A percentile compares a stretch with the other conserved stretches of the same genome.
Evolutionary conservation across 1,140 invertebrate species (phyloP).

Genomic region (Aethina tumida): DNA sequence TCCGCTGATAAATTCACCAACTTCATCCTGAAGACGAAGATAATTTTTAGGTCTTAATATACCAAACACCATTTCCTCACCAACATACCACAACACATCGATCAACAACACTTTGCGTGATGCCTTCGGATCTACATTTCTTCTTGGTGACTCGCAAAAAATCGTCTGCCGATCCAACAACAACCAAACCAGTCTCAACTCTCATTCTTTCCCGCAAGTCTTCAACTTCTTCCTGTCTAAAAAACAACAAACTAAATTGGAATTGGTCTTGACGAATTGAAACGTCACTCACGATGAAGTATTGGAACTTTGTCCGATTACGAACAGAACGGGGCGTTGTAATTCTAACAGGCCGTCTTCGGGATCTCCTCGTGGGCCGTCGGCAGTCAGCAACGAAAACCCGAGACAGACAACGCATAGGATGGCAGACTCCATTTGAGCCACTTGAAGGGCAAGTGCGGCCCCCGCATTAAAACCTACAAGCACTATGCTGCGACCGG

Average conservation of each 20-base stretch:
- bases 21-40: constrained; percentile 41
- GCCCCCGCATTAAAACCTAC: constrained; percentile 69
- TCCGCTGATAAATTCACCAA: constrained; percentile 50
- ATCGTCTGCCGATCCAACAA: constrained; percentile 77
- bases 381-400: constrained; percentile 65
- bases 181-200: constrained; percentile 64
- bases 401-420: constrained; percentile 69
- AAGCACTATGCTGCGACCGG: constrained; percentile 59
- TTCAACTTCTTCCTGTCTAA: constrained; percentile 65
- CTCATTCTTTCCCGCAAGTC: constrained; percentile 63
- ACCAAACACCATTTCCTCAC: background rate
- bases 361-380: constrained; percentile 64
- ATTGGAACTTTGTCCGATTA: constrained; percentile 67
- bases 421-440: constrained; percentile 51
- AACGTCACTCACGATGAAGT: constrained; percentile 31
- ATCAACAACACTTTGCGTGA: constrained; percentile 78
- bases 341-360: constrained; percentile 69
- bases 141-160: constrained; percentile 58
- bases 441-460: constrained; percentile 58
- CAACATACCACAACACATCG: constrained; percentile 54
- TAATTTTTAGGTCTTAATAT: background rate
- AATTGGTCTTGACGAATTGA: constrained; percentile 1
- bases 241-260: constrained; percentile 18
- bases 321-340: constrained; percentile 65
- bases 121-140: constrained; percentile 59